These are phyloP conservation scores for Trachelus troglodyta DNA, from an alignment of 2,888 invertebrate species.

Conservation along the genomic window DNA sequence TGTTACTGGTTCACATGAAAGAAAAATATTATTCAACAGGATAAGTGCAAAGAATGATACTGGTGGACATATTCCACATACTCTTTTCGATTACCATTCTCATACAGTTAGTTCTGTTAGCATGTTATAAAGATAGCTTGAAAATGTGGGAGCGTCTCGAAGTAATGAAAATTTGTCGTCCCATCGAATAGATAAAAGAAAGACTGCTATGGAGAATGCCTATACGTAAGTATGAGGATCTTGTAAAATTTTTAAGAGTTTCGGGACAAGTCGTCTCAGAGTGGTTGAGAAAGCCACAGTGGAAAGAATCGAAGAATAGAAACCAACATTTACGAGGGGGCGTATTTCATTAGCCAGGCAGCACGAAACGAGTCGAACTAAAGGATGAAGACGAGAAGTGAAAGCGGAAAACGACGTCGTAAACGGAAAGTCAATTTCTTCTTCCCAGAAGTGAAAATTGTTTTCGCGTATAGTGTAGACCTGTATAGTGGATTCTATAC, in stretches of 20 bases:
- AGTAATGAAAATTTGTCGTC: not conserved
- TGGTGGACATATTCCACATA: not conserved
- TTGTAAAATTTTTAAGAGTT: not conserved
- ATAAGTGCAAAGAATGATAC: not conserved
- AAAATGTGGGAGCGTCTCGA: not conserved
- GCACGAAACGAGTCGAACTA: not conserved
- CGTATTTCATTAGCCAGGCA: slow-evolving; percentile 4
- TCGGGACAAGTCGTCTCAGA: not conserved
- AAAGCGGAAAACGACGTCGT: slow-evolving; percentile 8
- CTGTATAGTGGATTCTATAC: not conserved
- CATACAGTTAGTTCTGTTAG: not conserved
- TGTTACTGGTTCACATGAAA: not conserved
- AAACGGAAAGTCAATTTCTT: slow-evolving; percentile 26
- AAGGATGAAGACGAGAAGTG: not conserved
- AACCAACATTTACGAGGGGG: not conserved
- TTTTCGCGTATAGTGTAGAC: not conserved
- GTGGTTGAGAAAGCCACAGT: not conserved
- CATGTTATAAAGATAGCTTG: not conserved
- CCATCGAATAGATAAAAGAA: not conserved
- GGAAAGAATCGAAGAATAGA: not conserved
- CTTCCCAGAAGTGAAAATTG: slow-evolving; percentile 5
- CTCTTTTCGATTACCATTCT: not conserved
- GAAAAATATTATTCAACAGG: not conserved
- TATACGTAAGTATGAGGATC: not conserved
- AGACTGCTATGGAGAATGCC: not conserved